Evolutionary conservation across 2,888 invertebrate genomes (phyloP).

Genomic region (Erebia aethiops): DNA sequence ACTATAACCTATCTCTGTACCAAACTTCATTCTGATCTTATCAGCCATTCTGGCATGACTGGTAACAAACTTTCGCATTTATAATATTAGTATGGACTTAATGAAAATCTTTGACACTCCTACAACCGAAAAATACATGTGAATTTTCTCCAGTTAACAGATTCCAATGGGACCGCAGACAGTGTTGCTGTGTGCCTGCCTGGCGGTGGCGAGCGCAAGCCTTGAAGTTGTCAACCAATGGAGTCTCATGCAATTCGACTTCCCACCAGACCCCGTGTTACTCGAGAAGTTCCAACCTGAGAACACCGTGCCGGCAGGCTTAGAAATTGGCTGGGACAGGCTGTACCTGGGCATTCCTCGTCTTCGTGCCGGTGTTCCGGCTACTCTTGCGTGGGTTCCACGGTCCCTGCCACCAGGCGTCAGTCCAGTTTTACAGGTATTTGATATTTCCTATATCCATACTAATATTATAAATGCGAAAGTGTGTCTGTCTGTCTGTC

Average conservation of each 20-base stretch:
- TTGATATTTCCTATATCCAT: conserved; percentile 2
- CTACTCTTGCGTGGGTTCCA: conserved; percentile 88
- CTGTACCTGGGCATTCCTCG: conserved; percentile 90
- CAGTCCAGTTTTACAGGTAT: conserved; percentile 86
- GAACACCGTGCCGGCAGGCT: conserved; percentile 89
- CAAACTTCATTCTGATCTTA: too few relatives aligned
- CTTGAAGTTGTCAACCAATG: conserved; percentile 87
- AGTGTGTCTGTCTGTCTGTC: too few relatives aligned
- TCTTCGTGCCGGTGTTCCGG: conserved; percentile 88
- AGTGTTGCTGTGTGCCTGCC: conserved; percentile 56
- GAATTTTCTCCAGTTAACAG: conserved; percentile 32
- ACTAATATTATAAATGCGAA: too few relatives aligned
- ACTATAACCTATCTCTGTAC: too few relatives aligned
- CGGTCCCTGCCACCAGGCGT: conserved; percentile 85
- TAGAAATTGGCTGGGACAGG: conserved; percentile 88
- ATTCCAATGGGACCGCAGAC: conserved; percentile 55
- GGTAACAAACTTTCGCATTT: too few relatives aligned
- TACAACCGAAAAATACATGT: neutral
- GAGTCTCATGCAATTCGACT: conserved; percentile 86
- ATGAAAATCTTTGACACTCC: too few relatives aligned
- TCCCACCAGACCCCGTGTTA: conserved; percentile 84
- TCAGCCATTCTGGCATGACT: too few relatives aligned
- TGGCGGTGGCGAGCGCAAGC: conserved; percentile 66
- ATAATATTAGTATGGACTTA: too few relatives aligned
- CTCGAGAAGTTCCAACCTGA: conserved; percentile 86